phyloP scores from a whole-genome alignment of 2,888 invertebrate species.

The Homarus gammarus region DNA sequence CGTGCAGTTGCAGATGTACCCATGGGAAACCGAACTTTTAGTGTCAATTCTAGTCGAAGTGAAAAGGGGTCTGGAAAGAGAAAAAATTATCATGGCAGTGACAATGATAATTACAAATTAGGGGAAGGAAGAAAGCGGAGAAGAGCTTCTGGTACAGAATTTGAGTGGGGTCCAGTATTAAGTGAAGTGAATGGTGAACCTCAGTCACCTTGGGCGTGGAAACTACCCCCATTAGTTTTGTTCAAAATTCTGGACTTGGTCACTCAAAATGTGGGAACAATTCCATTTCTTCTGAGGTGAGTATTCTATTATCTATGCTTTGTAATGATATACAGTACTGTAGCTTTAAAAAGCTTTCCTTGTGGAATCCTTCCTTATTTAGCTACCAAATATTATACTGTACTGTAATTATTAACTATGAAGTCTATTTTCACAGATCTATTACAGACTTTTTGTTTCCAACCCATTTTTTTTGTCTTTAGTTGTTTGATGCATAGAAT shows the following conservation, averaged over 20 bases:
- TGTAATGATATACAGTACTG: not conserved
- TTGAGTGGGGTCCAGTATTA: slow-evolving; percentile 70
- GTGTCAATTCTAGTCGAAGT: slow-evolving; percentile 61
- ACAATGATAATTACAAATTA: slow-evolving; percentile 47
- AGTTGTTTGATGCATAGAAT: too few relatives aligned
- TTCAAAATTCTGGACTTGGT: slow-evolving; percentile 50
- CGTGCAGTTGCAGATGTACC: slow-evolving; percentile 41
- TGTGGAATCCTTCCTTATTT: too few relatives aligned
- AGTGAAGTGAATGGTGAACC: slow-evolving; percentile 71
- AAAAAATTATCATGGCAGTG: slow-evolving; percentile 57
- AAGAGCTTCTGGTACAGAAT: slow-evolving; percentile 60
- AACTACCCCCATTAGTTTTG: slow-evolving; percentile 44
- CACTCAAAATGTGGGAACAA: slow-evolving; percentile 56
- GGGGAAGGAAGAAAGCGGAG: slow-evolving; percentile 53
- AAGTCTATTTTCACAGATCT: too few relatives aligned
- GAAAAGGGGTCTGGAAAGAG: slow-evolving; percentile 62
- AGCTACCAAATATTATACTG: too few relatives aligned
- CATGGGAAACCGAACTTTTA: slow-evolving; percentile 54
- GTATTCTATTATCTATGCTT: slow-evolving; percentile 3
- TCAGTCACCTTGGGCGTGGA: slow-evolving; percentile 71
- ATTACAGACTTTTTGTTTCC: too few relatives aligned
- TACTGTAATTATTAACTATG: too few relatives aligned
- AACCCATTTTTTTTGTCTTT: too few relatives aligned
- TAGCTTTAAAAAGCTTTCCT: too few relatives aligned
- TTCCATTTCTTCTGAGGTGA: slow-evolving; percentile 73